phyloP scores from a whole-genome alignment of 30 jellyfish, hydroid and myxozoan genomes.

The Morbakka virulenta region DNA sequence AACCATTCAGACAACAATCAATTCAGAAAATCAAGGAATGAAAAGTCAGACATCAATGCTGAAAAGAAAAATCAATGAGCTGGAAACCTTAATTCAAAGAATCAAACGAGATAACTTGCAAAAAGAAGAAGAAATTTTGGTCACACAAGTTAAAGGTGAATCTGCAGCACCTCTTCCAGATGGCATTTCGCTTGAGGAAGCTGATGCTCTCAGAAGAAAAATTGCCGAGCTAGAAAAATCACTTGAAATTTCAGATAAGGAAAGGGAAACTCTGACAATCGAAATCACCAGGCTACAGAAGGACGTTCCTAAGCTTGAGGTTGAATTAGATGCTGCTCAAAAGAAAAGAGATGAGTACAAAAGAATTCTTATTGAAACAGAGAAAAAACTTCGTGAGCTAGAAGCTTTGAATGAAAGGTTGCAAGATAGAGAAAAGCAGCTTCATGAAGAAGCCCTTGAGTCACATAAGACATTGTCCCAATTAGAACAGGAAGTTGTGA shows the following conservation, averaged over 20 bases:
- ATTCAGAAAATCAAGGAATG: conserved; percentile 62
- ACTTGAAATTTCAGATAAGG: conserved; percentile 71
- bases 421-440: conserved; percentile 84
- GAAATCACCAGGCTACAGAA: conserved; percentile 78
- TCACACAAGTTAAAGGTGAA: conserved; percentile 29
- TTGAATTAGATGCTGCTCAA: conserved; percentile 70
- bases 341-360: conserved; percentile 92
- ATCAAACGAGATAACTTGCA: conserved; percentile 47
- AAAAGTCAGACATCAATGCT: conserved; percentile 49
- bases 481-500: conserved; percentile 57
- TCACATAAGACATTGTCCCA: conserved; percentile 70
- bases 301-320: conserved; percentile 82
- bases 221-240: conserved; percentile 54
- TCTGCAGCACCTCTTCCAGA: conserved; percentile 42
- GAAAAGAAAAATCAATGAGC: conserved; percentile 65
- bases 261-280: conserved; percentile 61
- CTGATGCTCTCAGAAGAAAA: conserved; percentile 63
- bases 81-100: conserved; percentile 51
- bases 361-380: conserved; percentile 46
- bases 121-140: conserved; percentile 55
- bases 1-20: conserved; percentile 57
- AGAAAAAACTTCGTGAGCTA: conserved; percentile 69
- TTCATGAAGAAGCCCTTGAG: conserved; percentile 75
- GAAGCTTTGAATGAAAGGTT: conserved; percentile 75
- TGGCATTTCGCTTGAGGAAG: conserved; percentile 58